Evolutionary conservation across 2,888 invertebrate species (phyloP), one percentile per base, ranked within the genome.

Genomic region (Chouioia cunea): DNA sequence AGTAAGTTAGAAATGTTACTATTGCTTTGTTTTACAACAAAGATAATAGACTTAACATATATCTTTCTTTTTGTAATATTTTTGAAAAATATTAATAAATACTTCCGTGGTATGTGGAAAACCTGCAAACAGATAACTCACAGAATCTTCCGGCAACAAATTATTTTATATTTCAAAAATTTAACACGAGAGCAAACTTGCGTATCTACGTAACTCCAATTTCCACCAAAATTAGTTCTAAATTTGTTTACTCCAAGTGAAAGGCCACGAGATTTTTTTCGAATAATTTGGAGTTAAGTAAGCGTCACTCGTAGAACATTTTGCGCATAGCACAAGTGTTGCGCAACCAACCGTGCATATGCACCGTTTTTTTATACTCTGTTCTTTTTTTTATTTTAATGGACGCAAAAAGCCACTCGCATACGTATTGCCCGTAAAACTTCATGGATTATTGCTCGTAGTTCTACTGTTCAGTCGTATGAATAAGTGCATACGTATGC

Each of bases 391-490:
- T 68, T 22, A 22, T 58, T 27, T 44, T 44, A 36, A 36, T 20
- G 53, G 43, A 23, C n/a, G 44, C 56, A 27, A 46, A 57, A n/a
- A 20, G 46, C n/a, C 65, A 27, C 36, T 36, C 16, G 56, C 50
- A 48, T 50, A 18, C 44, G 16, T 50, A 57, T 60, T 62, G 65
- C 65, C 46, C 65, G 57, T 65, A 57, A 62, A 62, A 77, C 80
- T 77, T 75, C 76, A 74, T 80, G 80, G 79, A 80, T 81, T 79
- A 80, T 79, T 77, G 79, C 79, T 77, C 76, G 76, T 74, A 60
- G 48, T 44, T 75, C 75, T 72, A 73, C 62, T 68, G 72, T 70
- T 59, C 70, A 43, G 22, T 20, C 46, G 4, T n/a, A n/a, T 46
- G 54, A 12, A 50, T 52, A 44, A 20, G 16, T 46, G 50, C 10